These are phyloP conservation scores for Miniopterus natalensis DNA, from an alignment of 2,113 vertebrate genomes.

Conservation along the genomic window DNA sequence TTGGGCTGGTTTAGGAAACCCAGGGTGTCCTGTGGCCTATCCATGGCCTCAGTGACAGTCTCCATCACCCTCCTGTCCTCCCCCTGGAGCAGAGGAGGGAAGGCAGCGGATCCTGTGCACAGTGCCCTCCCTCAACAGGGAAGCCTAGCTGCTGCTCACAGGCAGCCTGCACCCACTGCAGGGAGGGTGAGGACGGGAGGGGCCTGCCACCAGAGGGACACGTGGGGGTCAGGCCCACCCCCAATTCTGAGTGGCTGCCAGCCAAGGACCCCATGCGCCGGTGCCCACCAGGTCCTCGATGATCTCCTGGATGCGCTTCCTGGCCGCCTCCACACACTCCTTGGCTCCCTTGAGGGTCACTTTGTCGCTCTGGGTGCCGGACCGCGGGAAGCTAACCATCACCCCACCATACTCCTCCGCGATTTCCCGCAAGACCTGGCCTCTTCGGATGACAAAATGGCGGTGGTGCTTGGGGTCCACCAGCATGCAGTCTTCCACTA, in stretches of 20 bases:
- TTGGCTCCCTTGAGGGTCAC: constrained; percentile 98
- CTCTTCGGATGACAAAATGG: constrained; percentile 96
- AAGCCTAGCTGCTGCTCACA: not conserved
- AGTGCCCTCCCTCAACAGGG: fast-evolving
- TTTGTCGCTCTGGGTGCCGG: constrained; percentile 94
- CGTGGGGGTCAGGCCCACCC: not conserved
- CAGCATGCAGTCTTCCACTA: constrained; percentile 95
- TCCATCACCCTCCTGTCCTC: no score
- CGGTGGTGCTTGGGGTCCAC: constrained; percentile 98
- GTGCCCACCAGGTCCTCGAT: constrained; percentile 94
- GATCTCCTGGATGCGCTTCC: constrained; percentile 97
- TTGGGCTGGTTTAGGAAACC: not conserved
- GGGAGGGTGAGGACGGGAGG: not conserved
- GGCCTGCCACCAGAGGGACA: not conserved
- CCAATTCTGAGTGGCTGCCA: not conserved
- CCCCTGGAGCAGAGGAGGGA: not conserved
- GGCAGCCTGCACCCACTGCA: fast-evolving
- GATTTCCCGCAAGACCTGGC: constrained; percentile 96
- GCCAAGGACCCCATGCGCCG: fast-evolving
- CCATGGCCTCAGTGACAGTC: no score
- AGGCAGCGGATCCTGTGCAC: fast-evolving
- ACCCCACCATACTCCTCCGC: constrained; percentile 98
- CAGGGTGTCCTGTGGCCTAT: fast-evolving
- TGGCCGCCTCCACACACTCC: constrained; percentile 98
- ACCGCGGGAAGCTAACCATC: constrained; percentile 98